phyloP scores from a whole-genome alignment of 1,140 invertebrate species.

The Mactra quadrangularis region DNA sequence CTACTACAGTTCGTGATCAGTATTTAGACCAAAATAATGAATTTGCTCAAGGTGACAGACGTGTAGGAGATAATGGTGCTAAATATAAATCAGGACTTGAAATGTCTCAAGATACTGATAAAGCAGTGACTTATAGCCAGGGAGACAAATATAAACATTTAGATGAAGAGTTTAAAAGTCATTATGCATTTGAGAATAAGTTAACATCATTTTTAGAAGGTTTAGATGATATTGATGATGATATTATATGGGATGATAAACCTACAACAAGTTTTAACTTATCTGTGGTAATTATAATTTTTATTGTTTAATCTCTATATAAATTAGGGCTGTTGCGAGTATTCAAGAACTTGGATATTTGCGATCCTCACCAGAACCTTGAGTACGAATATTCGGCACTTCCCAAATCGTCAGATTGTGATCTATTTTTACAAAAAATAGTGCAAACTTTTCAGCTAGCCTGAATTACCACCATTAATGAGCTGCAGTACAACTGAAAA shows the following conservation, averaged over 20 bases:
- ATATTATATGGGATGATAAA: conserved; percentile 59
- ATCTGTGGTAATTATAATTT: not conserved
- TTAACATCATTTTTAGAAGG: conserved; percentile 47
- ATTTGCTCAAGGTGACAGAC: not conserved
- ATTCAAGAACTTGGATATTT: too few relatives aligned
- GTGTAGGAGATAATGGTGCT: conserved; percentile 12
- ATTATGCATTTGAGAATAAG: conserved; percentile 44
- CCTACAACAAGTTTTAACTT: not conserved
- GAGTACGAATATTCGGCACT: too few relatives aligned
- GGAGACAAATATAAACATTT: not conserved
- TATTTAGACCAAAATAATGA: not conserved
- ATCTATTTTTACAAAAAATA: too few relatives aligned
- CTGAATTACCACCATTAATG: too few relatives aligned
- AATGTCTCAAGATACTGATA: not conserved
- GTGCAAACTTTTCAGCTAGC: too few relatives aligned
- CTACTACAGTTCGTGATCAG: not conserved
- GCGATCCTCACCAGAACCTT: too few relatives aligned
- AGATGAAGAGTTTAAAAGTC: conserved; percentile 40
- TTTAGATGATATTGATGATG: conserved; percentile 57
- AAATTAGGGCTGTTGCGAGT: too few relatives aligned
- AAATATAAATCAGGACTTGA: not conserved
- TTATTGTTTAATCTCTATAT: too few relatives aligned
- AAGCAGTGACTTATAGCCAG: not conserved
- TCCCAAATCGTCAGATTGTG: too few relatives aligned
- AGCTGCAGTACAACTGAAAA: too few relatives aligned